Evolutionary conservation across 2,113 vertebrate genomes (phyloP), one percentile per base, ranked within the genome.

Genomic region (Sphaerodactylus townsendi): DNA sequence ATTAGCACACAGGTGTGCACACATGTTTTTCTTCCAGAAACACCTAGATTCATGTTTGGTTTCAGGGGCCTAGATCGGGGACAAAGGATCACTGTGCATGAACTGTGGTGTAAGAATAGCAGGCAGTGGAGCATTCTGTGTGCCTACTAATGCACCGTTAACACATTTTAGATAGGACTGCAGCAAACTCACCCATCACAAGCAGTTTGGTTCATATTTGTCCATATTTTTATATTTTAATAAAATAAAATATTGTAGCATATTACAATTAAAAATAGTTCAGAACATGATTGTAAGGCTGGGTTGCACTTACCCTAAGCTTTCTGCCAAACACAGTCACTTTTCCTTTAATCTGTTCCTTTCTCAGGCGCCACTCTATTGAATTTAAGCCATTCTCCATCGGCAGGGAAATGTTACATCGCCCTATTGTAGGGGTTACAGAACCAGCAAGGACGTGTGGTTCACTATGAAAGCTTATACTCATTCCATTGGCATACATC

Each of bases 401-500:
- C 81, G 99, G 99, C 86, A 99, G 95, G 28, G 98, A 98, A 96
- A 99, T 99, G 95, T 99, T 99, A 90, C 98, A 98, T 76, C 98
- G 97, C 44, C 98, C 98, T 7, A 99, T 99, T 37, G 98, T 99
- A 85, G 99, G 99, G 91, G 98, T 99, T 87, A 99, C 97, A 48
- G 98, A 98, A 56, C 99, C 99, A 0, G 98, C 98, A 35, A 99
- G 96, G 91, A 99, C 98, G 88, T 99, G 99, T 21, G 99, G 99
- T 92, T 99, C 99, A 0, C 98, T 99, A 95, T 99, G 98, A 94
- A 99, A 99, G 94, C 98, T 99, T 96, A 99, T 99, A 28, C 97
- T 98, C 98, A 99, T 99, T 59, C 99, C 99, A 30, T 99, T 99
- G 92, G 99, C 98, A 17, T 99, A 99, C 97, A 98, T 97, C 91